Evolutionary conservation across 2,797 vertebrate genomes (phyloP), one percentile per base, ranked within the genome.

Genomic region (Centroberyx gerrardi): DNA sequence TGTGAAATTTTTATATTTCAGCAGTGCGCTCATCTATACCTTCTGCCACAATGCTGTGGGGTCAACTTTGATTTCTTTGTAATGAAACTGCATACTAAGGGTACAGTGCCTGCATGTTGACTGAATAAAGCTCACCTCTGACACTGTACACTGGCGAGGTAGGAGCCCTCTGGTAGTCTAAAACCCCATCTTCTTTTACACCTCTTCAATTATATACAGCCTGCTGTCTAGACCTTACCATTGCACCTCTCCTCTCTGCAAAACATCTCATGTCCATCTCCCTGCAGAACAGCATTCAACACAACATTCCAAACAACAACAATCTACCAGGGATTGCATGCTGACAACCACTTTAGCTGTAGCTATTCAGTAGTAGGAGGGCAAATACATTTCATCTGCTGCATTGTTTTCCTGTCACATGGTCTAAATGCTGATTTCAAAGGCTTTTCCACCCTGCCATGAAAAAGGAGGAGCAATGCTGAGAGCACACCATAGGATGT

Each of bases 181-280:
- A 90, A 91, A 80, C 87, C 87, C 78, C 88, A 90, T 94, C 90
- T 94, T 94, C 86, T 92, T 95, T 95, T 95, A 93, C 94, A 95
- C 88, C 91, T 94, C 87, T 90, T 95, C 86, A 95, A 94, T 96
- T 92, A 94, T 94, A 94, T 87, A 96, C 80, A 74, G 74, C 84
- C 76, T 72, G 70, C 83, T 64, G 94, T 95, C 94, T 94, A 89
- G 94, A 94, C 92, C 82, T 90, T 59, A 87, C 76, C 86, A 88
- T 78, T 82, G 78, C 70, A 72, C 67, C 79, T 75, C 85, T 72
- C 18, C 72, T 62, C 81, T 72, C 87, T 60, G 44, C 76, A 81
- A 82, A 88, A 42, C 80, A 79, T 75, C 62, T 59, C 12, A 74
- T 63, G 62, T 71, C 17, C 40, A 68, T 63, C 31, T 46, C 46